Percentiles rank a stretch among this genome's conserved stretches.
Evolutionary conservation across 1,140 invertebrate species (phyloP).

Genomic region (Periplaneta americana): DNA sequence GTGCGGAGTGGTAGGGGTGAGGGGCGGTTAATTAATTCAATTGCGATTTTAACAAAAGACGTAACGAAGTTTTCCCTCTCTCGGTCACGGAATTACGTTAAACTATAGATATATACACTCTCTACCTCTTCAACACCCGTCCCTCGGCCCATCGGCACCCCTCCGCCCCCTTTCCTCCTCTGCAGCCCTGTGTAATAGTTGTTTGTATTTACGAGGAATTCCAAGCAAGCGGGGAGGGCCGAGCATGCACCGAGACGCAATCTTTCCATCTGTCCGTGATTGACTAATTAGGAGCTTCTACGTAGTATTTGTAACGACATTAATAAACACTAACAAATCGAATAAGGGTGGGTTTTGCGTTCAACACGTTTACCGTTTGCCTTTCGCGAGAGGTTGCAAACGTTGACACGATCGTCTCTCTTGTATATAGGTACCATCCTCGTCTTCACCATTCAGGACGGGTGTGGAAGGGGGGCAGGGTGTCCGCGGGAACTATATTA

Average conservation of each 20-base stretch:
- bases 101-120: not conserved
- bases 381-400: not conserved
- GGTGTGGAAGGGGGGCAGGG: no score
- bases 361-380: not conserved
- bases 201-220: not conserved
- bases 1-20: not conserved
- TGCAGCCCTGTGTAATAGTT: not conserved
- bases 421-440: no score
- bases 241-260: not conserved
- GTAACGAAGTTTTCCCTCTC: conserved; percentile 5
- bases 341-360: not conserved
- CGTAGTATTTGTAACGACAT: not conserved
- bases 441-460: no score
- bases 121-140: not conserved
- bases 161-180: not conserved
- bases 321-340: not conserved
- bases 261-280: not conserved
- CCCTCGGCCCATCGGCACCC: not conserved
- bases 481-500: no score
- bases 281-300: not conserved
- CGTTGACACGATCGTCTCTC: not conserved
- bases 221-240: not conserved
- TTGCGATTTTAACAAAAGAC: conserved; percentile 13
- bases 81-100: conserved; percentile 2
- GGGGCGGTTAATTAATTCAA: conserved; percentile 3